A percentile compares a stretch with the other conserved stretches of the same genome.
phyloP scores from a whole-genome alignment of 2,113 vertebrate species.

The Varanus komodoensis region DNA sequence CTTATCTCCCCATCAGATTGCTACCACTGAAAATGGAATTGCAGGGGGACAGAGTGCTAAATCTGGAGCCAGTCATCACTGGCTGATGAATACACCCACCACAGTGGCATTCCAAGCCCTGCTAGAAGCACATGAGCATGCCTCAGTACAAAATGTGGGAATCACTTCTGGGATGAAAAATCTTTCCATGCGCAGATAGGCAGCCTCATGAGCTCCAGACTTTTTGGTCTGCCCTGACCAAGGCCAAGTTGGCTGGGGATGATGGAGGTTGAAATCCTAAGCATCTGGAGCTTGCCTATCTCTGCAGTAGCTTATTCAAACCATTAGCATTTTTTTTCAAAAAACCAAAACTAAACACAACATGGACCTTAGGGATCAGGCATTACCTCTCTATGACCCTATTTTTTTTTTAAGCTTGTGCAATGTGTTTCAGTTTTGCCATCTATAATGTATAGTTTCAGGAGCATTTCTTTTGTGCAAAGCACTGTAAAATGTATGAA shows the following conservation, averaged over 20 bases:
- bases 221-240: not conserved
- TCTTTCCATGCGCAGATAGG: not conserved
- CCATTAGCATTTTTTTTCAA: not conserved
- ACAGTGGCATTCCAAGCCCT: not conserved
- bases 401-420: not conserved
- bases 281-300: not conserved
- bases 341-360: not conserved
- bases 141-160: not conserved
- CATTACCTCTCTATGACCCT: not conserved
- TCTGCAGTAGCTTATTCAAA: not conserved
- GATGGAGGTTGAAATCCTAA: not conserved
- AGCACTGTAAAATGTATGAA: not conserved
- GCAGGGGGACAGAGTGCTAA: not conserved
- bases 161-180: not conserved
- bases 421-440: not conserved
- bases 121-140: not conserved
- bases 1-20: not conserved
- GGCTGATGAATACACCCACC: not conserved
- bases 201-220: not conserved
- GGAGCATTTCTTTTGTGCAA: not conserved
- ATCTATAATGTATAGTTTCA: constrained; percentile 6
- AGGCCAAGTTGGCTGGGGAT: not conserved
- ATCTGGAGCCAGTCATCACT: not conserved
- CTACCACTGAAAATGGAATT: not conserved
- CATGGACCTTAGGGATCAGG: not conserved